Evolutionary conservation across 2,888 invertebrate species (phyloP).

Genomic region (Macrosiphum euphorbiae): DNA sequence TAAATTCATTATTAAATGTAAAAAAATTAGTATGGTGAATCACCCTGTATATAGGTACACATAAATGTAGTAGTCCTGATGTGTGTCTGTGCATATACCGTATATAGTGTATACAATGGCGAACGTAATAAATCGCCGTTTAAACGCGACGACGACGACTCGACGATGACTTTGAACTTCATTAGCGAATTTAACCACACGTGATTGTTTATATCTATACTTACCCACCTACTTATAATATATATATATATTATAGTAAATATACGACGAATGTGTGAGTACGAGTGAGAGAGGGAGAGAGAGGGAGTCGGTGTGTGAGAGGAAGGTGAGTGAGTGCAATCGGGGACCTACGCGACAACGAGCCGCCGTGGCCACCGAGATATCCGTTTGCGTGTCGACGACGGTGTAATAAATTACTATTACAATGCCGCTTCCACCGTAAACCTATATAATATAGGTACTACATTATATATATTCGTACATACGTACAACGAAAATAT

Average conservation of each 20-base stretch:
- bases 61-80: not conserved
- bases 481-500: not conserved
- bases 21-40: no score
- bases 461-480: not conserved
- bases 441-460: not conserved
- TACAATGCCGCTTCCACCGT: not conserved
- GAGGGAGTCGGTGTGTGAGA: not conserved
- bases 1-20: no score
- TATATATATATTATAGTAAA: not conserved
- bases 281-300: not conserved
- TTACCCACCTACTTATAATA: not conserved
- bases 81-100: not conserved
- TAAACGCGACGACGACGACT: conserved; percentile 36
- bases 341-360: not conserved
- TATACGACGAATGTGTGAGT: not conserved
- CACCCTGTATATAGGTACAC: not conserved
- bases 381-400: not conserved
- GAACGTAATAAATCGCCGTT: conserved; percentile 43
- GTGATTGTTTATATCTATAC: not conserved
- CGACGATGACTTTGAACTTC: conserved; percentile 19
- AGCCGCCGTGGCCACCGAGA: not conserved
- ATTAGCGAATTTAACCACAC: conserved; percentile 36
- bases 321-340: not conserved
- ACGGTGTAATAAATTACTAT: conserved; percentile 7
- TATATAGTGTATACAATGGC: not conserved